phyloP scores from a whole-genome alignment of 37 sponge, comb jelly and placozoan genomes.

The Ianthella basta region DNA sequence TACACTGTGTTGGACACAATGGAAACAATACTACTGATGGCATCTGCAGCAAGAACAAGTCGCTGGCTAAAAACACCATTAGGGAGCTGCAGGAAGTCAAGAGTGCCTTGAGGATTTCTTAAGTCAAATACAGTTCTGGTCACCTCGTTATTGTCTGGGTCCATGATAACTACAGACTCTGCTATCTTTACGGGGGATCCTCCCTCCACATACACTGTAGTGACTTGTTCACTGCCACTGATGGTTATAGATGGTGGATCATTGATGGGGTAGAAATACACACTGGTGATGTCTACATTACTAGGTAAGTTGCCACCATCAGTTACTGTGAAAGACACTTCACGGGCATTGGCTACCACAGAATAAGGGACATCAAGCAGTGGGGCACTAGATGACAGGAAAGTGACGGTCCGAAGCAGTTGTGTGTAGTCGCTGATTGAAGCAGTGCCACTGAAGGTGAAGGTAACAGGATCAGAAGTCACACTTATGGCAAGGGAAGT shows the following conservation, averaged over 20 bases:
- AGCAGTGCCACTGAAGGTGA: conserved; percentile 56
- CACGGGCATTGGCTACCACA: conserved; percentile 13
- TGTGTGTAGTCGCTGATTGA: conserved; percentile 28
- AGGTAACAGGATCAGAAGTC: conserved; percentile 21
- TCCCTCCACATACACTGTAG: conserved; percentile 49
- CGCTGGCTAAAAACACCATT: background rate
- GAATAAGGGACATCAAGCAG: conserved; percentile 53
- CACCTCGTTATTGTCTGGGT: conserved; percentile 53
- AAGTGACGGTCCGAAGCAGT: conserved; percentile 36
- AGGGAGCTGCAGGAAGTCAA: background rate
- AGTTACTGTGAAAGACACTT: conserved; percentile 46
- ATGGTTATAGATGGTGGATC: conserved; percentile 51
- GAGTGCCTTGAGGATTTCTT: background rate
- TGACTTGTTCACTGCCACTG: background rate
- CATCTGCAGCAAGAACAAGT: background rate
- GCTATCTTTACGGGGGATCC: conserved; percentile 32
- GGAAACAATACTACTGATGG: background rate
- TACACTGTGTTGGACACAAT: conserved; percentile 48
- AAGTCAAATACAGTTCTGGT: conserved; percentile 26
- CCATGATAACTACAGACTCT: conserved; percentile 43
- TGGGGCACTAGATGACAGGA: conserved; percentile 56
- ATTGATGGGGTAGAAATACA: conserved; percentile 59
- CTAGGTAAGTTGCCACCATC: conserved; percentile 56
- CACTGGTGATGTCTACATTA: background rate
- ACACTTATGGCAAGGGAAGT: conserved; percentile 4